Percentiles rank a stretch among this genome's conserved stretches.
These are phyloP conservation scores for Ctenochaetus hawaiiensis DNA, from an alignment of 2,797 vertebrate species.

Conservation along the genomic window DNA sequence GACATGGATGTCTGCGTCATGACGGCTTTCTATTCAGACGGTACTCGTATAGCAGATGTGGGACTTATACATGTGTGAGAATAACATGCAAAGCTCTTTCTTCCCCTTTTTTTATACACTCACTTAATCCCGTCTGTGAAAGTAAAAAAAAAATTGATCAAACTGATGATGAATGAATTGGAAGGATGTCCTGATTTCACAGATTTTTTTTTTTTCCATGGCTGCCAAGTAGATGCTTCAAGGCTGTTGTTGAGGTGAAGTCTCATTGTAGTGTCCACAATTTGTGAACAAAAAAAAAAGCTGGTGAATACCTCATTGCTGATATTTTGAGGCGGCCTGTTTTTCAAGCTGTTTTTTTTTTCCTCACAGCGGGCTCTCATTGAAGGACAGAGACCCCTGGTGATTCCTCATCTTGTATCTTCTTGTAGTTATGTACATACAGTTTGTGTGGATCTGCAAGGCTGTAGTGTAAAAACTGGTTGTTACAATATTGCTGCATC, in stretches of 20 bases:
- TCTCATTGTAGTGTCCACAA: constrained; percentile 15
- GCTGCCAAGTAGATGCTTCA: constrained; percentile 46
- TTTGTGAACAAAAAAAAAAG: constrained; percentile 62
- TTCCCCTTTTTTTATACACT: constrained; percentile 25
- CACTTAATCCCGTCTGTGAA: constrained; percentile 29
- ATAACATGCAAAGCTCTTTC: constrained; percentile 26
- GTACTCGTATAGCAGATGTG: constrained; percentile 44
- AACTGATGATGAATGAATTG: constrained; percentile 33
- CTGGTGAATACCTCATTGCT: constrained; percentile 73
- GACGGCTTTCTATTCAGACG: constrained; percentile 44
- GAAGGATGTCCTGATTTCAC: constrained; percentile 24
- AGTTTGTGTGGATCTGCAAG: constrained; percentile 51
- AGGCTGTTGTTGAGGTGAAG: constrained; percentile 15
- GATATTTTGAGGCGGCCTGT: constrained; percentile 37
- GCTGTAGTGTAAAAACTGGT: constrained; percentile 48
- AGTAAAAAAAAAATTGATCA: constrained; percentile 23
- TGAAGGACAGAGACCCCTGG: constrained; percentile 35
- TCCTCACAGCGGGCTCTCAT: constrained; percentile 28
- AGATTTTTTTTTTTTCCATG: constrained; percentile 2
- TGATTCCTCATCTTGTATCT: constrained; percentile 18
- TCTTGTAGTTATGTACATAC: constrained; percentile 58
- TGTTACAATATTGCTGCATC: constrained; percentile 63
- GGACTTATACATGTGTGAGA: constrained; percentile 36
- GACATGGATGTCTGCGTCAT: constrained; percentile 59
- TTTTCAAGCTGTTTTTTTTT: constrained; percentile 18